phyloP scores from a whole-genome alignment of 37 sponge, comb jelly and placozoan genomes.

The Aphrocallistes beatrix region DNA sequence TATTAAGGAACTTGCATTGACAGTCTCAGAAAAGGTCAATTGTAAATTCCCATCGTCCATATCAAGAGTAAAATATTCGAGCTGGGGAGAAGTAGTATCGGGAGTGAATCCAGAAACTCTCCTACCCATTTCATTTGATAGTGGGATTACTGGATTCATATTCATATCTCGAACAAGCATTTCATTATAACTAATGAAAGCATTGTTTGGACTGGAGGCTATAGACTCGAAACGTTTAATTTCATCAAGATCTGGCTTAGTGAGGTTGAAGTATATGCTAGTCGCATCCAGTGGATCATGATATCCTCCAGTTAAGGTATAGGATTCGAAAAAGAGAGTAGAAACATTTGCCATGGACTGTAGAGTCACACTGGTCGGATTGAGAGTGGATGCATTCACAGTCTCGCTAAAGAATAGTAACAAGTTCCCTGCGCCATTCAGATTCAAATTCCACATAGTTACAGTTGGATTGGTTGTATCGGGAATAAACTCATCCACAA shows the following conservation, averaged over 20 bases:
- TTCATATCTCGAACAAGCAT: constrained; percentile 47
- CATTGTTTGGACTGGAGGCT: constrained; percentile 45
- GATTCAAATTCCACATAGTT: constrained; percentile 52
- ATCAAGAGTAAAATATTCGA: constrained; percentile 43
- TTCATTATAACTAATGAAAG: constrained; percentile 39
- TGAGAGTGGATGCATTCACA: constrained; percentile 54
- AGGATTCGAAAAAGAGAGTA: not conserved
- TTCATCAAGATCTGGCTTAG: constrained; percentile 61
- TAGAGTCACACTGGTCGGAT: constrained; percentile 10
- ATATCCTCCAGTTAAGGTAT: constrained; percentile 50
- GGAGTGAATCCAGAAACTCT: constrained; percentile 22
- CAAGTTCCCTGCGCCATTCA: constrained; percentile 58
- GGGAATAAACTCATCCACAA: constrained; percentile 27
- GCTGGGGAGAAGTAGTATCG: constrained; percentile 44
- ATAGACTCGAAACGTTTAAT: constrained; percentile 60
- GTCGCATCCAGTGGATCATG: not conserved
- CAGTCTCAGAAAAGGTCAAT: constrained; percentile 62
- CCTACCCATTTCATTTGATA: not conserved
- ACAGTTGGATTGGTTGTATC: constrained; percentile 68
- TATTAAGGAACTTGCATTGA: not conserved
- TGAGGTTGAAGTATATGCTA: constrained; percentile 42
- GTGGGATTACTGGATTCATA: constrained; percentile 33
- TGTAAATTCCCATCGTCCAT: constrained; percentile 32
- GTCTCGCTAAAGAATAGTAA: constrained; percentile 67
- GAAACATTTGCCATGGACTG: not conserved